A percentile compares a stretch with the other conserved stretches of the same genome.
These are phyloP conservation scores for Chunga burmeisteri DNA, from an alignment of 2,113 vertebrate species.

Conservation along the genomic window DNA sequence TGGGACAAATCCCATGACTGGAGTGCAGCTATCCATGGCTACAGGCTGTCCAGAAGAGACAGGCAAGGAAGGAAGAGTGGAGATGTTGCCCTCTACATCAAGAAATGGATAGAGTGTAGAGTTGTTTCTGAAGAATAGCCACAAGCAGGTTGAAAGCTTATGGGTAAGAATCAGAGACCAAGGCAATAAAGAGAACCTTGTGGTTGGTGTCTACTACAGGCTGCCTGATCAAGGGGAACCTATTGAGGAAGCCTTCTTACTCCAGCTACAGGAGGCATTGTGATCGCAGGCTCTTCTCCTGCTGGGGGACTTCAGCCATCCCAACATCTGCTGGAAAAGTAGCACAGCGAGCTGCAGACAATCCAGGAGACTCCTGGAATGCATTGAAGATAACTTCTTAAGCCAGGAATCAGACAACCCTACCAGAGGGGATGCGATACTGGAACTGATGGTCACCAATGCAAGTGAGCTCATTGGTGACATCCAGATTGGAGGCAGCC, in stretches of 20 bases:
- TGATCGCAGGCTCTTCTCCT: not conserved
- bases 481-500: not conserved
- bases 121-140: not conserved
- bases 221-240: not conserved
- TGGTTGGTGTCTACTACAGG: not conserved
- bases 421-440: too few species aligned
- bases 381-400: too few species aligned
- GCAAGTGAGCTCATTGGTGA: not conserved
- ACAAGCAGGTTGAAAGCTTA: not conserved
- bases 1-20: not conserved
- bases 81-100: not conserved
- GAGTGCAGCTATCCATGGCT: accelerated
- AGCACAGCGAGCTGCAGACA: not conserved
- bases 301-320: not conserved
- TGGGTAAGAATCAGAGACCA: not conserved
- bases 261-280: not conserved
- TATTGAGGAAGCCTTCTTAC: not conserved
- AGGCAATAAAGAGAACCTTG: not conserved
- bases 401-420: too few species aligned
- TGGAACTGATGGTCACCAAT: not conserved
- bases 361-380: not conserved
- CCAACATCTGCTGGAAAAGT: not conserved
- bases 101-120: not conserved
- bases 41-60: not conserved
- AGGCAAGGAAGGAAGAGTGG: not conserved